Percentiles rank a stretch among this genome's conserved stretches.
These are phyloP conservation scores for Neopelma chrysocephalum DNA, from an alignment of 2,797 vertebrate species.

Conservation along the genomic window DNA sequence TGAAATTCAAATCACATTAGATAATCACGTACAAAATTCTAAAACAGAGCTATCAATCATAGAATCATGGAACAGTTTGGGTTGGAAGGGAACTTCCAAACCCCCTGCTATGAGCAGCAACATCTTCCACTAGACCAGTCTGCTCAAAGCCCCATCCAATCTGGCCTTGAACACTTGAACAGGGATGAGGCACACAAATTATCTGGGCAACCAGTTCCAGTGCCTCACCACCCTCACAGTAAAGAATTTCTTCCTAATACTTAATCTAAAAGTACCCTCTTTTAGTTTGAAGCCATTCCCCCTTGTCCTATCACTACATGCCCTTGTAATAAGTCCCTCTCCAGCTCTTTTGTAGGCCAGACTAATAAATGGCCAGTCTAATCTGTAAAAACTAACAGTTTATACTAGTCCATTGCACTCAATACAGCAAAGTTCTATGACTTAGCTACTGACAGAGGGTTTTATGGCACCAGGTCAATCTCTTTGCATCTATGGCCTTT, in stretches of 20 bases:
- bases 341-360: not conserved
- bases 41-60: not conserved
- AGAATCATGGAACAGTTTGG: not conserved
- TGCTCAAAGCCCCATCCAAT: not conserved
- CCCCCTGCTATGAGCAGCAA: not conserved
- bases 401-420: not conserved
- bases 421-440: not conserved
- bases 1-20: not conserved
- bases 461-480: not conserved
- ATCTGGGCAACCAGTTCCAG: not conserved
- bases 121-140: too few species aligned
- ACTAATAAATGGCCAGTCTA: not conserved
- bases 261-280: not conserved
- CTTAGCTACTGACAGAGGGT: not conserved
- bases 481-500: not conserved
- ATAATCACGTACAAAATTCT: not conserved
- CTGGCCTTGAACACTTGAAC: not conserved
- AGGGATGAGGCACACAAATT: not conserved
- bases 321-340: too few species aligned
- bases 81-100: not conserved
- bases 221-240: not conserved
- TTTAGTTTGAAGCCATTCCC: not conserved
- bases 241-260: not conserved
- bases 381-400: not conserved
- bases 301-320: not conserved